Conservation (phyloP, 1,140 invertebrate species). For the Scaptomyza montana region DNA sequence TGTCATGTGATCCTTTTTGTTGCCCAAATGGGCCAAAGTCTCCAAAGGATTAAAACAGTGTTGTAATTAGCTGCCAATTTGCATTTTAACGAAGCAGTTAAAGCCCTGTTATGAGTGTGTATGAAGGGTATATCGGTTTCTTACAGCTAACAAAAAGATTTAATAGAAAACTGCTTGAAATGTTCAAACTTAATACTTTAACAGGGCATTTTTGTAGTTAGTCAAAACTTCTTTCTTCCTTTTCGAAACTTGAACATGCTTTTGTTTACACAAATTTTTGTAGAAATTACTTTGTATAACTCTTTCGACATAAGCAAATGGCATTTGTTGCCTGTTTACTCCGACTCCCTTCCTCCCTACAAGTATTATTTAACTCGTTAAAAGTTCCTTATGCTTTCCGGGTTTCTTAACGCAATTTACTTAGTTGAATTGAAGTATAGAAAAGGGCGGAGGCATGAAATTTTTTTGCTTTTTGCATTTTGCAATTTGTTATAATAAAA, state of each 20-base stretch:
- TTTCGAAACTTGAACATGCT: slow-evolving; percentile 5
- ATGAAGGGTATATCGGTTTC: no score
- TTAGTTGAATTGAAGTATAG: no score
- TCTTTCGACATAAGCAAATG: slow-evolving; percentile 28
- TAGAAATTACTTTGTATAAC: slow-evolving; percentile 16
- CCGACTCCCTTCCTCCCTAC: background rate
- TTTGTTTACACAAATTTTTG: slow-evolving; percentile 35
- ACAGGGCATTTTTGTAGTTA: slow-evolving; percentile 4
- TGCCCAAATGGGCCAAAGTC: background rate
- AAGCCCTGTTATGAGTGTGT: background rate
- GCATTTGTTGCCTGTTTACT: slow-evolving; percentile 44
- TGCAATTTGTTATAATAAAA: slow-evolving; percentile 59
- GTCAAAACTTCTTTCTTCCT: slow-evolving; percentile 8
- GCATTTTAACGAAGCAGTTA: slow-evolving; percentile 43
- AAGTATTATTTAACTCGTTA: slow-evolving; percentile 12
- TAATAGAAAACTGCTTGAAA: no score
- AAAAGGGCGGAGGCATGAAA: background rate
- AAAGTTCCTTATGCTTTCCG: slow-evolving; percentile 26
- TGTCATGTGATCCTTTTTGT: slow-evolving; percentile 61
- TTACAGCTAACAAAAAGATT: no score
- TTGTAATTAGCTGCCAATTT: slow-evolving; percentile 69
- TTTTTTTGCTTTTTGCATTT: slow-evolving; percentile 9
- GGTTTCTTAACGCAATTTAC: slow-evolving; percentile 19
- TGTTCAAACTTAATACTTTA: background rate
- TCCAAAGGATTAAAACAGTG: slow-evolving; percentile 11